Evolutionary conservation across 2,797 vertebrate genomes (phyloP).

Genomic region (Myoxocephalus aenaeus): DNA sequence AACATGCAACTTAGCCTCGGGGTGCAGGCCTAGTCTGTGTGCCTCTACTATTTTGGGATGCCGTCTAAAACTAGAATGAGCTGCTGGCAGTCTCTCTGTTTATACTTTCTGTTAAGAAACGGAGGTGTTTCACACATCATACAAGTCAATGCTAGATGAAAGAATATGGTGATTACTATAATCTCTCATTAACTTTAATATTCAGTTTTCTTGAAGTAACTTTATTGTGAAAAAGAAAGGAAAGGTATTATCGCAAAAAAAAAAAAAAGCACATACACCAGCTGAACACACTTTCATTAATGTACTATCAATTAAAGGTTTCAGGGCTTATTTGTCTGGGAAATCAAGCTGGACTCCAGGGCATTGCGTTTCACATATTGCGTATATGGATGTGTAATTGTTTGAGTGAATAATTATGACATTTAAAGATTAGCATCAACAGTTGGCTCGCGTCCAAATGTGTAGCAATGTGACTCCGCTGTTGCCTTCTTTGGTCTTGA

Average conservation of each 20-base stretch:
- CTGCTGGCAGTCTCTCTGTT: not conserved
- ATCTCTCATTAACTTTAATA: slow-evolving; percentile 14
- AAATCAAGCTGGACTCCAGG: slow-evolving; percentile 16
- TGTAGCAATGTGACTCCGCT: slow-evolving; percentile 14
- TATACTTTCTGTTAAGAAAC: not conserved
- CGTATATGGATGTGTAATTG: slow-evolving; percentile 51
- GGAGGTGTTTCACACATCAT: not conserved
- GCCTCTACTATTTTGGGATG: not conserved
- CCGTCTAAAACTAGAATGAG: slow-evolving; percentile 1
- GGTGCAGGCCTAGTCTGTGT: not conserved
- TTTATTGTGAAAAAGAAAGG: slow-evolving; percentile 36
- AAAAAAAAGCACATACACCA: not conserved
- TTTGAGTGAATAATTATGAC: slow-evolving; percentile 39
- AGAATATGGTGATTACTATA: slow-evolving; percentile 3
- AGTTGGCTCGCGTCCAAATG: slow-evolving; percentile 57
- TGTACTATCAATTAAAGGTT: slow-evolving; percentile 37
- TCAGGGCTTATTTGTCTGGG: not conserved
- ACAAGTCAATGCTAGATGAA: slow-evolving; percentile 5
- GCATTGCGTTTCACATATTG: slow-evolving; percentile 37
- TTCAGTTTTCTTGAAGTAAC: slow-evolving; percentile 38
- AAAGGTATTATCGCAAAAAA: not conserved
- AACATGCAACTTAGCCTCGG: not conserved
- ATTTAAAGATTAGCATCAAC: slow-evolving; percentile 64
- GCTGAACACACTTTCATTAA: slow-evolving; percentile 10
- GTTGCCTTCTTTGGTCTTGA: slow-evolving; percentile 58